Base-by-base conservation (phyloP, 1,140 invertebrate genomes). In the Nasonia longicornis region DNA sequence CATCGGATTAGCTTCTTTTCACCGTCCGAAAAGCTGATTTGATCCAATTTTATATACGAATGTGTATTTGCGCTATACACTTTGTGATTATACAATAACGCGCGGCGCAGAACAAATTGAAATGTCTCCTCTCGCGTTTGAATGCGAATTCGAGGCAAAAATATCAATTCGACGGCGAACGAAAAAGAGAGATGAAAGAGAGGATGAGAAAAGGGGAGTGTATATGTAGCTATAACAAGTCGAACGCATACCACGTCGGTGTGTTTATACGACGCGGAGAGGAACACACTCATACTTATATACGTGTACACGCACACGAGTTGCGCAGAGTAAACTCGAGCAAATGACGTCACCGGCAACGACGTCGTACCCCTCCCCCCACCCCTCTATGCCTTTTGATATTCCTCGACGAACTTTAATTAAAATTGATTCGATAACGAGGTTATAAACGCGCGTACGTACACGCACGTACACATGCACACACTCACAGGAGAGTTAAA, bases 381-480 rank as follows among this genome's bases (percentile, higher is more conserved):
- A 6, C 52, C 2, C 14, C 52, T 73, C 67, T 45, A 22, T 73
- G 63, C 69, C 64, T 81, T 81, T 81, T 78, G 45, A 79, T 82
- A 77, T 73, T 71, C 52, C n/a, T 8, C 67, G 71, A 38, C 72
- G 42, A 81, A 74, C 12, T 81, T 81, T 77, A 81, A 81, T 81
- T 81, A 77, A 77, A 81, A 77, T 81, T 81, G 80, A 81, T 81
- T 77, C 42, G 67, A 81, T 81, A 81, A 81, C 80, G 67, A 76
- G 74, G 67, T 77, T 77, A 69, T 31, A 80, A 80, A 63, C n/a
- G 79, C 45, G 20, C 14, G 10, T 63, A 67, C 2, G 29, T 31
- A 67, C 26, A 31, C 66, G 26, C 42, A 66, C n/a, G n/a, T 76
- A 31, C 38, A 78, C n/a, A 70, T 58, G 31, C 3, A 35, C 31